Percentiles rank a stretch among this genome's conserved stretches.
These are phyloP conservation scores for Tribolium castaneum DNA, from an alignment of 1,140 invertebrate species.

Conservation along the genomic window DNA sequence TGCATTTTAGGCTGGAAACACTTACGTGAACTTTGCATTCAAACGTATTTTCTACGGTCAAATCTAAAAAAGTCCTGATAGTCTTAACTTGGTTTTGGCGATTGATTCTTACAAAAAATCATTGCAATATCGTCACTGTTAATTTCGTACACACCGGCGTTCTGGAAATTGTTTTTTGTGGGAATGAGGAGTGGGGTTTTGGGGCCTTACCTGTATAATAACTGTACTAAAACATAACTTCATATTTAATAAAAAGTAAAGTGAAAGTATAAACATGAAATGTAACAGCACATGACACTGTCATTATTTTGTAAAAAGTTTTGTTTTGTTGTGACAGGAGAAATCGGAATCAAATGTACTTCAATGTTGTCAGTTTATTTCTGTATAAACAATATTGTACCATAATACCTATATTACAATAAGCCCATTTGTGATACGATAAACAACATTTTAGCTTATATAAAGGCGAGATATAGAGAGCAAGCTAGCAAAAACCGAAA, in stretches of 20 bases:
- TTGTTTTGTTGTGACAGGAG: conserved; percentile 1
- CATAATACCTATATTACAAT: conserved; percentile 51
- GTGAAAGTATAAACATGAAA: conserved; percentile 49
- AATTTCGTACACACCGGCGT: conserved; percentile 46
- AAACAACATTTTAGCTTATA: conserved; percentile 39
- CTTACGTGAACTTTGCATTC: conserved; percentile 42
- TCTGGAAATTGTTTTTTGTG: conserved; percentile 39
- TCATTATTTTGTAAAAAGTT: conserved; percentile 29
- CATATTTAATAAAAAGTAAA: conserved; percentile 50
- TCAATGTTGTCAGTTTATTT: conserved; percentile 47
- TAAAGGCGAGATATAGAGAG: conserved; percentile 39
- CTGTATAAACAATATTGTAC: conserved; percentile 57
- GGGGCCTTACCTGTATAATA: conserved; percentile 43
- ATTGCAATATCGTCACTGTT: conserved; percentile 49
- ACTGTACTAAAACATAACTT: conserved; percentile 42
- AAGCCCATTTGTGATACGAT: conserved; percentile 50
- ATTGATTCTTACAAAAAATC: conserved; percentile 50
- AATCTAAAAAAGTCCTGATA: conserved; percentile 40
- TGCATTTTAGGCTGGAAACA: conserved; percentile 47
- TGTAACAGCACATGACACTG: conserved; percentile 48
- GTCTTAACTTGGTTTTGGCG: neutral
- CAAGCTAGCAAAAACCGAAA: conserved; percentile 28
- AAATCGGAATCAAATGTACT: conserved; percentile 43
- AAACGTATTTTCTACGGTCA: conserved; percentile 47
- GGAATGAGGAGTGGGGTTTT: neutral